Conservation (phyloP, 2,797 vertebrate genomes). For the Sebastes umbrosus region DNA sequence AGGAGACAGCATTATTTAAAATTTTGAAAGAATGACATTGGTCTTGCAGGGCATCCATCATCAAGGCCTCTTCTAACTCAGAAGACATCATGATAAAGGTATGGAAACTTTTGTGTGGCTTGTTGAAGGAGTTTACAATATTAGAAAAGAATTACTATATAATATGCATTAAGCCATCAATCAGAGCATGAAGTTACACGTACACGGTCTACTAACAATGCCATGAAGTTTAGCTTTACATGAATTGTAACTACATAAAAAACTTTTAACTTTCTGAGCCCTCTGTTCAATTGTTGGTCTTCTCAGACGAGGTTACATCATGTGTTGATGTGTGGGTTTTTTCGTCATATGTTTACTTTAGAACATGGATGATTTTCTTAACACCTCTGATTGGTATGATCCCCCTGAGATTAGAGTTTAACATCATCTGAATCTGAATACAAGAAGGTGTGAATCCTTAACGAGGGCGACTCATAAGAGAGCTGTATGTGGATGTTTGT, state of each 20-base stretch:
- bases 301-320: background rate
- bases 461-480: slow-evolving; percentile 1
- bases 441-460: slow-evolving; percentile 25
- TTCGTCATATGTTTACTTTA: background rate
- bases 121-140: background rate
- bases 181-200: background rate
- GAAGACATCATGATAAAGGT: background rate
- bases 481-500: slow-evolving; percentile 1
- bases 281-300: background rate
- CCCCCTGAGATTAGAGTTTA: slow-evolving; percentile 15
- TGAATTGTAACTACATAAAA: background rate
- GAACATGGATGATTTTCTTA: slow-evolving; percentile 2
- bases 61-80: background rate
- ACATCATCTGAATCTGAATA: background rate
- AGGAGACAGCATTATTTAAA: no score
- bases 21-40: no score
- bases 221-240: background rate
- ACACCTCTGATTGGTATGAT: slow-evolving; percentile 30
- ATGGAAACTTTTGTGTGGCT: background rate
- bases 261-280: background rate
- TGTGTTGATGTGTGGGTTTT: background rate
- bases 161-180: background rate
- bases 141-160: background rate
- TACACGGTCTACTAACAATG: background rate
- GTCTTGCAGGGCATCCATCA: no score